These are phyloP conservation scores for Parnassius glacialis DNA, from an alignment of 2,888 invertebrate genomes.

Conservation along the genomic window DNA sequence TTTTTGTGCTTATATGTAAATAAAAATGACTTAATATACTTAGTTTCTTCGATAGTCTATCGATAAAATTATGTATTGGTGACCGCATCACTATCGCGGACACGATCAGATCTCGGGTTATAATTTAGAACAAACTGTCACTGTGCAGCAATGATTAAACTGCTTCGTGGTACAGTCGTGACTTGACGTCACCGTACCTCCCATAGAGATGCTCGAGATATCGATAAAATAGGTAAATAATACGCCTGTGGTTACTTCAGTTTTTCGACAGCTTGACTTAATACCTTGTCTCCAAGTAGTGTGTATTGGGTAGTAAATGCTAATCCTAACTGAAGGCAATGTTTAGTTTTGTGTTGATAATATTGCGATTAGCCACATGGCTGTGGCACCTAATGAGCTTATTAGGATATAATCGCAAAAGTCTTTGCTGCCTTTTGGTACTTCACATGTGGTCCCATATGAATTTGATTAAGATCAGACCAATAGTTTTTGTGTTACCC, in stretches of 20 bases:
- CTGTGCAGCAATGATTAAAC: conserved; percentile 56
- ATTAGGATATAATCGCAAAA: too few species aligned
- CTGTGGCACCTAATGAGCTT: too few species aligned
- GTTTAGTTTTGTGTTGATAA: too few species aligned
- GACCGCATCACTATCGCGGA: conserved; percentile 35
- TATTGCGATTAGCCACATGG: too few species aligned
- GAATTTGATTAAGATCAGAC: too few species aligned
- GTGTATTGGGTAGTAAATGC: too few species aligned
- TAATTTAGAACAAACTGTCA: conserved; percentile 58
- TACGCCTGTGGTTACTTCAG: not conserved
- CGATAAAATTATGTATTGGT: conserved; percentile 22
- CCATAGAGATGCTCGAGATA: conserved; percentile 33
- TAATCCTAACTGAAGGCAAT: too few species aligned
- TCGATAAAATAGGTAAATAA: conserved; percentile 32
- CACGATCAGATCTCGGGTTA: conserved; percentile 37
- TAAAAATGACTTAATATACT: conserved; percentile 25
- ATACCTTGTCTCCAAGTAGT: not conserved
- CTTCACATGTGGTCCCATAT: too few species aligned
- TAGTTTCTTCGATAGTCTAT: conserved; percentile 21
- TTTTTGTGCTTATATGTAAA: conserved; percentile 23
- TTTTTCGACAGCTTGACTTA: conserved; percentile 1
- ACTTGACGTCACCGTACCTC: conserved; percentile 53
- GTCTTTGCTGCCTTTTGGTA: too few species aligned
- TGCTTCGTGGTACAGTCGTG: conserved; percentile 56
- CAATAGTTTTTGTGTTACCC: too few species aligned